Conservation (phyloP, 2,797 vertebrate genomes). For the Coregonus suidteri region DNA sequence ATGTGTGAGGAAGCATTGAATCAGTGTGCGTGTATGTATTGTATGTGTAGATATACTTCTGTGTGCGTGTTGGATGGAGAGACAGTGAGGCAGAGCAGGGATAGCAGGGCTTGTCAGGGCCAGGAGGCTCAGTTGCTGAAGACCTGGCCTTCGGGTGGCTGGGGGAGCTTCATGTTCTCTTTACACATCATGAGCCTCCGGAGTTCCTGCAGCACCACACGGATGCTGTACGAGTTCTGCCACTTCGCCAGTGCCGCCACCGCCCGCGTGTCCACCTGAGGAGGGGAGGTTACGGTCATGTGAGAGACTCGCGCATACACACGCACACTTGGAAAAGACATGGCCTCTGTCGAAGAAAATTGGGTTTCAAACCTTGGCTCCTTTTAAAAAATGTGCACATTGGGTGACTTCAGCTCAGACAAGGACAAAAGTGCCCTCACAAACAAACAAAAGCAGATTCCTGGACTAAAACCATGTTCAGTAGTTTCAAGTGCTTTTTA, state of each 20-base stretch:
- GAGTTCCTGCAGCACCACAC: slow-evolving; percentile 89
- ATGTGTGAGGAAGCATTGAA: slow-evolving; percentile 5
- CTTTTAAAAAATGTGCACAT: too few relatives aligned
- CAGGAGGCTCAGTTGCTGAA: slow-evolving; percentile 85
- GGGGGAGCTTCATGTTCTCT: slow-evolving; percentile 93
- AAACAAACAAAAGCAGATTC: background rate
- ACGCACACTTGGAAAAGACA: background rate
- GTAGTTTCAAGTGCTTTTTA: background rate
- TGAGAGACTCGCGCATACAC: background rate
- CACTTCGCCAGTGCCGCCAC: slow-evolving; percentile 86
- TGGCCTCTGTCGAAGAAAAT: background rate
- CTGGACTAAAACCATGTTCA: background rate
- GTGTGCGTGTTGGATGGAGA: background rate
- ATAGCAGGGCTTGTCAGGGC: background rate
- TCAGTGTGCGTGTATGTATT: background rate
- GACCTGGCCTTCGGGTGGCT: slow-evolving; percentile 92
- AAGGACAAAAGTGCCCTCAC: background rate
- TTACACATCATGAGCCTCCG: slow-evolving; percentile 92
- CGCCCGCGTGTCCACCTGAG: slow-evolving; percentile 88
- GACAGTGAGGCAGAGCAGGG: background rate
- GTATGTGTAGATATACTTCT: slow-evolving; percentile 9
- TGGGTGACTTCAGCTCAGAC: background rate
- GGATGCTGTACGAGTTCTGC: slow-evolving; percentile 92
- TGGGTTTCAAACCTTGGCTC: background rate
- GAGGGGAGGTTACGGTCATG: slow-evolving; percentile 3